These are phyloP conservation scores for Crotalus viridis DNA, from an alignment of 2,113 vertebrate species.

Conservation along the genomic window DNA sequence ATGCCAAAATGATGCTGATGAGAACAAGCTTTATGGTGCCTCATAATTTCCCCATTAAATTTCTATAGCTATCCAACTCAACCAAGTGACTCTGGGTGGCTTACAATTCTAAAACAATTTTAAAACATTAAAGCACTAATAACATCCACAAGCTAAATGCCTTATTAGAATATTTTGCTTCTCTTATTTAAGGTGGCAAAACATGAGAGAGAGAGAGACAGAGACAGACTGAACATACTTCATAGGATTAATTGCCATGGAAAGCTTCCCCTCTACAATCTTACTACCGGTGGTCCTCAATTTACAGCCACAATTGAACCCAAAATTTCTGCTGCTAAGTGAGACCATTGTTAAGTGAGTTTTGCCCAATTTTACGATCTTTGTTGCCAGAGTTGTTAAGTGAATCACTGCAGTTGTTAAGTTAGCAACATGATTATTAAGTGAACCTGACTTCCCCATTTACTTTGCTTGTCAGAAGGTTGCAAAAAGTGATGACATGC, in stretches of 20 bases:
- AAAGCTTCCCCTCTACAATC: neutral
- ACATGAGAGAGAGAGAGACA: neutral
- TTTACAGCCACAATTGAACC: neutral
- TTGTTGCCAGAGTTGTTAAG: neutral
- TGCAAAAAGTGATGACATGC: neutral
- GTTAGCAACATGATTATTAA: neutral
- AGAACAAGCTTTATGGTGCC: neutral
- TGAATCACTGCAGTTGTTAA: neutral
- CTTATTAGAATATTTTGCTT: neutral
- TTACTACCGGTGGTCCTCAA: neutral
- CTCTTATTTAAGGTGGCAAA: neutral
- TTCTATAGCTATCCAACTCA: neutral
- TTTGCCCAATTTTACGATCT: neutral
- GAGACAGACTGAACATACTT: neutral
- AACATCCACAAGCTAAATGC: neutral
- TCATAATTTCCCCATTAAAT: neutral
- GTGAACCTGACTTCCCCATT: neutral
- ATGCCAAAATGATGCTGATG: neutral
- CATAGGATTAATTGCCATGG: neutral
- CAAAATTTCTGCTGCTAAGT: neutral
- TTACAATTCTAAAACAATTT: neutral
- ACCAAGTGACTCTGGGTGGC: neutral
- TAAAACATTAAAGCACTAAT: neutral
- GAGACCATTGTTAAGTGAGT: neutral
- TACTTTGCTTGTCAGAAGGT: neutral